Evolutionary conservation across 2,888 invertebrate species (phyloP).

Genomic region (Drymonia ruficornis): DNA sequence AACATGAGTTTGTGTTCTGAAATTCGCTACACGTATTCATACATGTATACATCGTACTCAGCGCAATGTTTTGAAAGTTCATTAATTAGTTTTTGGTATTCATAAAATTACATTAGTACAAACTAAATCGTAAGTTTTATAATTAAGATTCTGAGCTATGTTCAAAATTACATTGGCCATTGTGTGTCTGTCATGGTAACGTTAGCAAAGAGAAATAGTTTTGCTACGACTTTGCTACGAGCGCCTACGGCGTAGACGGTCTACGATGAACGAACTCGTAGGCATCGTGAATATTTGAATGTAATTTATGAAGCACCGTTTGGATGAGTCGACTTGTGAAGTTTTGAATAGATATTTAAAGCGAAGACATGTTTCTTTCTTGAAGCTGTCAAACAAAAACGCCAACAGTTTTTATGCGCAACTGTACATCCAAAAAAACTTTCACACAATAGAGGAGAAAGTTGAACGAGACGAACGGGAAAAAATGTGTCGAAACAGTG

Average conservation of each 20-base stretch:
- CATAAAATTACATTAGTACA: background rate
- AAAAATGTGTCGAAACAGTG: slow-evolving; percentile 24
- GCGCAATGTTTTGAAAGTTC: background rate
- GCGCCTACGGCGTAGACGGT: slow-evolving; percentile 9
- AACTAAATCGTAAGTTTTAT: background rate
- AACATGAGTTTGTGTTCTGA: no score
- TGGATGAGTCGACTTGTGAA: background rate
- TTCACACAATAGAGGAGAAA: slow-evolving; percentile 23
- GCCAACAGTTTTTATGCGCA: slow-evolving; percentile 8
- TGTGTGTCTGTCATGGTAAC: slow-evolving; percentile 15
- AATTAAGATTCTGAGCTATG: background rate
- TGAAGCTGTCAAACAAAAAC: background rate
- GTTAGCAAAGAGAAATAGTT: slow-evolving; percentile 13
- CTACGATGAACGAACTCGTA: slow-evolving; percentile 16
- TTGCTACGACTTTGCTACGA: slow-evolving; percentile 22
- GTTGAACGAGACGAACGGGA: slow-evolving; percentile 9
- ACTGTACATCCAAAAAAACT: slow-evolving; percentile 21
- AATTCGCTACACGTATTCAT: background rate
- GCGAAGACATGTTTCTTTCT: no score
- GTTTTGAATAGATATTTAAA: background rate
- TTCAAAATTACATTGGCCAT: slow-evolving; percentile 8
- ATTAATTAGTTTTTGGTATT: background rate
- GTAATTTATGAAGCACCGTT: background rate
- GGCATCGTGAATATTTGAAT: slow-evolving; percentile 14
- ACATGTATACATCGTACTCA: no score